These are phyloP conservation scores for Synergus laeviventris DNA, from an alignment of 2,888 invertebrate genomes.

Conservation along the genomic window DNA sequence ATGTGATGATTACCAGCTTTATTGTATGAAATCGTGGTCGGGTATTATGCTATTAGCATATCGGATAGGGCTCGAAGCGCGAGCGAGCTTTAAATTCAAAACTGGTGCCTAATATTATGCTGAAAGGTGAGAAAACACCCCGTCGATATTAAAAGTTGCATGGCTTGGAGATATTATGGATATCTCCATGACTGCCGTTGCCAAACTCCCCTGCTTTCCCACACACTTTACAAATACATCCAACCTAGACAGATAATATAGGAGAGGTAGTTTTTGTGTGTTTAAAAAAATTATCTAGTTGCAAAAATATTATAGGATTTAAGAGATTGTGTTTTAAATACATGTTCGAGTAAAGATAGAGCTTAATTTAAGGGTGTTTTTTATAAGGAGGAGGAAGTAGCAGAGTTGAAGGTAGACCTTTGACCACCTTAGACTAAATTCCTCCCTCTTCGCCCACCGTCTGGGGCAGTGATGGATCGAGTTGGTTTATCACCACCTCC, in stretches of 20 bases:
- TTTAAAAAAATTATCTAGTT: neutral
- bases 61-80: constrained; percentile 65
- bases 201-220: neutral
- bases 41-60: constrained; percentile 71
- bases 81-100: constrained; percentile 70
- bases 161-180: constrained; percentile 69
- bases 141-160: constrained; percentile 74
- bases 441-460: constrained; percentile 52
- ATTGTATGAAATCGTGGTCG: constrained; percentile 58
- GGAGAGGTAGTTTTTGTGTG: neutral
- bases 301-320: neutral
- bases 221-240: neutral
- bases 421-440: constrained; percentile 54
- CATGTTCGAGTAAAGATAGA: neutral
- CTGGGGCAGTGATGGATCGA: constrained; percentile 74
- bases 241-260: neutral
- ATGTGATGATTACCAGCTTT: constrained; percentile 55
- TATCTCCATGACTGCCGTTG: constrained; percentile 45
- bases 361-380: neutral
- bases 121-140: constrained; percentile 73
- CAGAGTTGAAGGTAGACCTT: constrained; percentile 33
- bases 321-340: no score
- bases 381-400: neutral
- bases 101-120: constrained; percentile 65
- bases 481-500: constrained; percentile 73